phyloP scores from a whole-genome alignment of 2,113 vertebrate species.

The Atherinomorus stipes region DNA sequence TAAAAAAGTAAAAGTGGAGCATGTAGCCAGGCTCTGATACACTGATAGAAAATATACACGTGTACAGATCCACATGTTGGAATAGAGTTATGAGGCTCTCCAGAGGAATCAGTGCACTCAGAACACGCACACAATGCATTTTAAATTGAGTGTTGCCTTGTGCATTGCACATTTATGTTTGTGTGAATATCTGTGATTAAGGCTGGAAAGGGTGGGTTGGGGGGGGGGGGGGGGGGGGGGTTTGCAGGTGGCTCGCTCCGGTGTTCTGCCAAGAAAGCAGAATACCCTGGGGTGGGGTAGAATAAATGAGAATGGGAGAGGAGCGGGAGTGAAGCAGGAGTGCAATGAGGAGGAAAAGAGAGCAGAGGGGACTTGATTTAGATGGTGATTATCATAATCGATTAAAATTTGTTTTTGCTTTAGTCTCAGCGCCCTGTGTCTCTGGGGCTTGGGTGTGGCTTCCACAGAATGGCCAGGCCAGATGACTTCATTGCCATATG shows the following conservation, averaged over 20 bases:
- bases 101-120: slow-evolving; percentile 34
- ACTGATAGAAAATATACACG: slow-evolving; percentile 61
- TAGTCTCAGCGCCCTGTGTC: slow-evolving; percentile 75
- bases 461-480: slow-evolving; percentile 77
- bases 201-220: slow-evolving; percentile 7
- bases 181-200: slow-evolving; percentile 60
- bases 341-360: slow-evolving; percentile 50
- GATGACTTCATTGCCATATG: slow-evolving; percentile 85
- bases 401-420: slow-evolving; percentile 79
- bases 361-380: slow-evolving; percentile 76
- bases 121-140: slow-evolving; percentile 45
- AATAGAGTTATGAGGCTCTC: slow-evolving; percentile 54
- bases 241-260: slow-evolving; percentile 82
- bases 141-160: slow-evolving; percentile 55
- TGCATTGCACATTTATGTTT: slow-evolving; percentile 37
- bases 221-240: neutral
- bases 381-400: slow-evolving; percentile 80
- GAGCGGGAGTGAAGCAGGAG: slow-evolving; percentile 56
- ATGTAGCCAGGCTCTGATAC: slow-evolving; percentile 39
- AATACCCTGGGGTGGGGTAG: slow-evolving; percentile 79
- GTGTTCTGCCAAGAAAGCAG: slow-evolving; percentile 82
- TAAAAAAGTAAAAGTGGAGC: slow-evolving; percentile 29
- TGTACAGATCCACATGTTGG: slow-evolving; percentile 72
- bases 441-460: slow-evolving; percentile 79
- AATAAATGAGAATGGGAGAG: slow-evolving; percentile 77